Evolutionary conservation across 2,113 vertebrate species (phyloP).

Genomic region (Hyperopisus bebe): DNA sequence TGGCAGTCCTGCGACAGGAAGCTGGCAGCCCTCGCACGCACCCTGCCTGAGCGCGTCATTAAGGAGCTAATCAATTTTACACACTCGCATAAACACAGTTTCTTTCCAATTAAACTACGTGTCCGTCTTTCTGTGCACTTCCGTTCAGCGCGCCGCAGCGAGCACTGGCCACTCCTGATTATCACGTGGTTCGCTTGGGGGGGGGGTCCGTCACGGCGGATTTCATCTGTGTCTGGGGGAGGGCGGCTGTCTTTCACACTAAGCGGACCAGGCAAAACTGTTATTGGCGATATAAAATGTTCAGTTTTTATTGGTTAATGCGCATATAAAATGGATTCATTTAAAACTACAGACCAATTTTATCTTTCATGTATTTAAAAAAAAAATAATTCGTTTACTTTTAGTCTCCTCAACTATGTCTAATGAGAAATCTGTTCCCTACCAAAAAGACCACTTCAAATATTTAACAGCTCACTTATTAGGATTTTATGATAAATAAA

Average conservation of each 20-base stretch:
- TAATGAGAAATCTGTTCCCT: neutral
- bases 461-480: neutral
- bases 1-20: neutral
- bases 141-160: neutral
- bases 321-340: neutral
- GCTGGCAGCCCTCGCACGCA: neutral
- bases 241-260: neutral
- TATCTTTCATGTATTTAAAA: neutral
- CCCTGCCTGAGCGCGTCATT: neutral
- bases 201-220: neutral
- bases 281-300: neutral
- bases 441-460: neutral
- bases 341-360: neutral
- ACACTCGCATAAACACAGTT: neutral
- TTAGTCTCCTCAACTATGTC: neutral
- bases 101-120: neutral
- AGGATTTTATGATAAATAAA: neutral
- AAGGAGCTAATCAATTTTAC: constrained; percentile 20
- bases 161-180: neutral
- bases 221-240: neutral
- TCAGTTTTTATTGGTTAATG: neutral
- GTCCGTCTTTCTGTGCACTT: neutral
- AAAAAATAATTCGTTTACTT: neutral
- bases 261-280: neutral
- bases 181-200: neutral